phyloP scores from a whole-genome alignment of 2,113 vertebrate genomes.

The Sceloporus tristichus region DNA sequence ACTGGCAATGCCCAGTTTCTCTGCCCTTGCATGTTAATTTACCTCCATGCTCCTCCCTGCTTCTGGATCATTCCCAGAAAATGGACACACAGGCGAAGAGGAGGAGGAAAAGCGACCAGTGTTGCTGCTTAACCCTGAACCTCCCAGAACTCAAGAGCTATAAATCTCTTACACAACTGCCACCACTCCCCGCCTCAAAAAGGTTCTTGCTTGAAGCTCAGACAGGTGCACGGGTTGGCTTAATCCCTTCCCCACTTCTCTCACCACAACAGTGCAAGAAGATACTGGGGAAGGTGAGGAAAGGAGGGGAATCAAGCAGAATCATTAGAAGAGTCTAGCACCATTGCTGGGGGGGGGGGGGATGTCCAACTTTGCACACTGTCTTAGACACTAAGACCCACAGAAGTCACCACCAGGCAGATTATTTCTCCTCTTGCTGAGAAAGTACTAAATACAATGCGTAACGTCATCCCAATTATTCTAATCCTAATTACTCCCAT shows the following conservation, averaged over 20 bases:
- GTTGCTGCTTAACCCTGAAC: not conserved
- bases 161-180: not conserved
- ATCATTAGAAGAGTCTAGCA: not conserved
- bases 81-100: no score
- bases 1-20: not conserved
- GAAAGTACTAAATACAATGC: not conserved
- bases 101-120: not conserved
- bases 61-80: not conserved
- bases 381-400: not conserved
- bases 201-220: not conserved
- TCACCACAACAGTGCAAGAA: not conserved
- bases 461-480: not conserved
- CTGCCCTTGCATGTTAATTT: no score
- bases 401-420: not conserved
- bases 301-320: not conserved
- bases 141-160: not conserved
- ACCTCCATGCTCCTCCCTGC: not conserved
- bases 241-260: not conserved
- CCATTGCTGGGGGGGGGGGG: not conserved
- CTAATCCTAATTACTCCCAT: not conserved
- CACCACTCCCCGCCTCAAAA: no score
- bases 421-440: not conserved
- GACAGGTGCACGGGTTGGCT: not conserved
- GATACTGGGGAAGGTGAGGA: no score
- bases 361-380: no score